Evolutionary conservation across 2,113 vertebrate species (phyloP), one percentile per base, ranked within the genome.

Genomic region (Choloepus hoffmanni): DNA sequence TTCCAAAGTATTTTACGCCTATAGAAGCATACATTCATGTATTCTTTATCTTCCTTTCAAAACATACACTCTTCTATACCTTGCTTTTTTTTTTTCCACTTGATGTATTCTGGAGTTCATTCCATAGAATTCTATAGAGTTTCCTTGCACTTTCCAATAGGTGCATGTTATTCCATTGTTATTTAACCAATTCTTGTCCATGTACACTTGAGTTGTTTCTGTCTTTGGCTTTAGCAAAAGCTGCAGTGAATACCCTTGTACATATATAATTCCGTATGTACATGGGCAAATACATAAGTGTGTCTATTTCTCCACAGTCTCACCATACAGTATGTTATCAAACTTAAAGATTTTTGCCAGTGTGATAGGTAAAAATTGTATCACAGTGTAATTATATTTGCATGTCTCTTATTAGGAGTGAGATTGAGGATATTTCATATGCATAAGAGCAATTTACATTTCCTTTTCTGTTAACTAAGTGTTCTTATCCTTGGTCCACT

Each of bases 301-400:
- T 68, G 13, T 74, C 63, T 18, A 23, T 77, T 84, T 92, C 40
- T 24, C 24, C 62, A 26, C 7, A 7, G 4, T 40, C 58, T 82
- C 11, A 15, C 26, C 33, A 2, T 4, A 3, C 1, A 19, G n/a
- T 14, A 0, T 7, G 23, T 63, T 45, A 53, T 6, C 40, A 53
- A 30, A 26, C 14, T 70, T 85, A 14, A 63, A 62, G 23, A 23
- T 21, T 33, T 92, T 92, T n/a, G 33, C 53, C 72, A 11, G 24
- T 33, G 30, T 7, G 24, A 26, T 7, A 45, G 55, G 40, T 70
- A 9, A 72, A 40, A 26, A 10, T 58, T 14, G 45, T 36, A 23
- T 40, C 26, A 8, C 50, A 30, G 19, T 15, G 5, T 78, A 28
- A 50, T 74, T 26, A 45, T 55, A 85, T 45, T 70, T 81, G 53